Evolutionary conservation across 2,888 invertebrate species (phyloP).

Genomic region (Anodontia alba): DNA sequence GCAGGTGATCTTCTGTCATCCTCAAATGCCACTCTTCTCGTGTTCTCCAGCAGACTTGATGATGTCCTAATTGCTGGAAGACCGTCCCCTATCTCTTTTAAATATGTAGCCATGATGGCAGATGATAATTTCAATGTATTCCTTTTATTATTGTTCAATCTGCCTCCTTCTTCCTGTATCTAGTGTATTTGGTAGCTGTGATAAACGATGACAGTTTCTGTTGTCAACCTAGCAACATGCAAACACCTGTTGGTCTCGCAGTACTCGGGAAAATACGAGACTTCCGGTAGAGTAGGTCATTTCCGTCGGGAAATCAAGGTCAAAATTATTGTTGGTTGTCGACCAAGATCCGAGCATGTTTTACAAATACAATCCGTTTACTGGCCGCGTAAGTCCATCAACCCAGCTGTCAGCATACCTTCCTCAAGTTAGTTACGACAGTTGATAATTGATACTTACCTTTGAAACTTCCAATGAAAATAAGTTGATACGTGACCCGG

Average conservation of each 20-base stretch:
- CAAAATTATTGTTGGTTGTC: too few species aligned
- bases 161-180: not conserved
- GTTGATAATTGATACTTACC: too few species aligned
- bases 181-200: constrained; percentile 45
- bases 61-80: constrained; percentile 50
- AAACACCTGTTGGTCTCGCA: constrained; percentile 52
- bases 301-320: too few species aligned
- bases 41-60: constrained; percentile 12
- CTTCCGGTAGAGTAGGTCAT: too few species aligned
- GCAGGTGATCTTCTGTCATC: constrained; percentile 55
- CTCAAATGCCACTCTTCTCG: constrained; percentile 52
- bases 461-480: too few species aligned
- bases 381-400: too few species aligned
- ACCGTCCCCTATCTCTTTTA: constrained; percentile 41
- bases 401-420: too few species aligned
- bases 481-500: too few species aligned
- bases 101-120: constrained; percentile 55
- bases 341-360: too few species aligned
- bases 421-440: too few species aligned
- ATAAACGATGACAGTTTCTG: constrained; percentile 55
- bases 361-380: too few species aligned
- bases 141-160: not conserved
- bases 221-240: constrained; percentile 64
- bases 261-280: not conserved
- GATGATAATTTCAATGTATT: not conserved